A percentile compares a stretch with the other conserved stretches of the same genome.
phyloP scores from a whole-genome alignment of 2,888 invertebrate species.

The Brachyptera risi region DNA sequence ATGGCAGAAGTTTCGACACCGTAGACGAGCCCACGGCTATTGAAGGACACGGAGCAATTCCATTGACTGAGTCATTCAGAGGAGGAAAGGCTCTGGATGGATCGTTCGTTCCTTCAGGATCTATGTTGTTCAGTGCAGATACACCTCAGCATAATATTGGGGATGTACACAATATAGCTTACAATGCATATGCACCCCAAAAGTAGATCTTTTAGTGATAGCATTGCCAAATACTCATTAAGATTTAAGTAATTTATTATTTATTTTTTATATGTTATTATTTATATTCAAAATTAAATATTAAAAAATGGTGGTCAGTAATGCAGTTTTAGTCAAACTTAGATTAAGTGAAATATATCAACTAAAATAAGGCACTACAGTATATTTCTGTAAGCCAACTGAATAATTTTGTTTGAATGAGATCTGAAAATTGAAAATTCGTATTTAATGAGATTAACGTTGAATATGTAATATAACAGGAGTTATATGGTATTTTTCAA shows the following conservation, averaged over 20 bases:
- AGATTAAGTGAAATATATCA: no score
- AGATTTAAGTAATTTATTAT: not conserved
- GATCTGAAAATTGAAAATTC: no score
- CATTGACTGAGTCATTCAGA: not conserved
- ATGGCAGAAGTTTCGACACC: slow-evolving; percentile 30
- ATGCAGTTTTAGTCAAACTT: not conserved
- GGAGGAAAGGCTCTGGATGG: not conserved
- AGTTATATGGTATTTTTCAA: no score
- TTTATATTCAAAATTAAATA: not conserved
- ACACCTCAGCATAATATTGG: slow-evolving; percentile 20
- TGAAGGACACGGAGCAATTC: not conserved
- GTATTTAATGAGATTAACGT: no score
- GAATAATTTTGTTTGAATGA: no score
- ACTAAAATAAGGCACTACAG: no score
- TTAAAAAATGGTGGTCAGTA: slow-evolving; percentile 6
- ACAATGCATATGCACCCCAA: slow-evolving; percentile 28
- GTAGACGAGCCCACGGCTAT: not conserved
- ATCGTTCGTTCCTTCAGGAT: not conserved
- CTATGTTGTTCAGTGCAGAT: not conserved
- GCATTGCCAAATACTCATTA: no score
- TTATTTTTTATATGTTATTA: not conserved
- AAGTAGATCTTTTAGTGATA: not conserved
- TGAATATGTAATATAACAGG: no score
- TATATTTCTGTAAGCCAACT: no score
- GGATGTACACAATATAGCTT: slow-evolving; percentile 34